phyloP scores from a whole-genome alignment of 2,113 vertebrate genomes.

The Platichthys flesus region DNA sequence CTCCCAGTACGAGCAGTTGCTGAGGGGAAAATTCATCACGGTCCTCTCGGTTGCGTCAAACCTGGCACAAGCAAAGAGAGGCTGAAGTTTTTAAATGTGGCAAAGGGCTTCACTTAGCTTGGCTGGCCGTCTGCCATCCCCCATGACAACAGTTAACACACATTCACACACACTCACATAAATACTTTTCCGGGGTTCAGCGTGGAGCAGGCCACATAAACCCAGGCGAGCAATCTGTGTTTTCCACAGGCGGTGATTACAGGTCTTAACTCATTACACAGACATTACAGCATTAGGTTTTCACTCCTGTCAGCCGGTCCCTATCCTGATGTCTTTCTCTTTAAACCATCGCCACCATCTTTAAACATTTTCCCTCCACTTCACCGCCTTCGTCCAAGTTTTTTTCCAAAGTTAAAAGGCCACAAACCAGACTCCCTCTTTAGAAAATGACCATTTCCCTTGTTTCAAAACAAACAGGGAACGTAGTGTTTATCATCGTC shows the following conservation, averaged over 20 bases:
- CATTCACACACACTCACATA: conserved; percentile 41
- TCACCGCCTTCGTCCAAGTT: background rate
- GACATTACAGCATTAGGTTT: conserved; percentile 39
- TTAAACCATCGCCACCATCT: conserved; percentile 10
- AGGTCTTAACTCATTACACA: conserved; percentile 50
- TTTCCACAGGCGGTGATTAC: conserved; percentile 64
- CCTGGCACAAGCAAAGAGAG: conserved; percentile 23
- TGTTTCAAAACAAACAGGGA: conserved; percentile 39
- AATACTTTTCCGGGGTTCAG: conserved; percentile 55
- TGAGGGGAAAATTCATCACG: conserved; percentile 12
- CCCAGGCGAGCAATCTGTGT: conserved; percentile 47
- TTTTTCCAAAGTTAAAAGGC: conserved; percentile 1
- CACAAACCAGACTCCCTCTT: conserved; percentile 6
- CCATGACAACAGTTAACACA: conserved; percentile 58
- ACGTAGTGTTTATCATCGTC: conserved; percentile 18
- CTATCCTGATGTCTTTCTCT: conserved; percentile 7
- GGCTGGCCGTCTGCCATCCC: conserved; percentile 59
- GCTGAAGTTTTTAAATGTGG: conserved; percentile 54
- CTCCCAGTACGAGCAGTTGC: background rate
- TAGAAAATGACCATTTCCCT: conserved; percentile 1
- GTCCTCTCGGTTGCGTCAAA: conserved; percentile 42
- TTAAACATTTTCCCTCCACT: conserved; percentile 18
- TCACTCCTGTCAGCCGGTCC: conserved; percentile 15
- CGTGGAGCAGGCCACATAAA: conserved; percentile 58
- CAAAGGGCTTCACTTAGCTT: conserved; percentile 33